Conservation (phyloP, 2,888 invertebrate genomes). For the Dorcus parallelipipedus region DNA sequence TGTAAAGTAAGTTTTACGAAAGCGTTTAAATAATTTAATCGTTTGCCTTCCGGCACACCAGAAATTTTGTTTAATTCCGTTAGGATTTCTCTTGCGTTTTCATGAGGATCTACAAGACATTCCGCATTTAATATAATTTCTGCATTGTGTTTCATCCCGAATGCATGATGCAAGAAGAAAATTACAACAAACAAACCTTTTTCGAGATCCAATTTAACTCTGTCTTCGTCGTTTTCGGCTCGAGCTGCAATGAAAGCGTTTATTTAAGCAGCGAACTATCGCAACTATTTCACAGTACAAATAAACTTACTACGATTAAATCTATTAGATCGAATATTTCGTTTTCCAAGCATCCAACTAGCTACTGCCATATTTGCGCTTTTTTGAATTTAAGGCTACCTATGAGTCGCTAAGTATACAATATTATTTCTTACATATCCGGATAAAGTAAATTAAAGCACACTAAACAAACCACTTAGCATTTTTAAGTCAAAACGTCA, state of each 20-base stretch:
- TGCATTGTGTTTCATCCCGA: no score
- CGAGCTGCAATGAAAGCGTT: conserved; percentile 47
- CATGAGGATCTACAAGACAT: conserved; percentile 49
- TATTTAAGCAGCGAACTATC: conserved; percentile 6
- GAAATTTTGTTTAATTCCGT: conserved; percentile 61
- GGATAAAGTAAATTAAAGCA: conserved; percentile 7
- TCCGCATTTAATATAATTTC: no score
- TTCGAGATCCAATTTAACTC: conserved; percentile 53
- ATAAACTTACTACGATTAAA: conserved; percentile 45
- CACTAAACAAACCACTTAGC: conserved; percentile 18
- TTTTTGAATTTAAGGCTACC: conserved; percentile 5
- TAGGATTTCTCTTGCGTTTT: conserved; percentile 64
- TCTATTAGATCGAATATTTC: conserved; percentile 49
- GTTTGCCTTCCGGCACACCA: conserved; percentile 70
- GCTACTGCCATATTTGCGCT: conserved; percentile 51
- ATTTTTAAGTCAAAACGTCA: conserved; percentile 27
- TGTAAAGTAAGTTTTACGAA: conserved; percentile 76
- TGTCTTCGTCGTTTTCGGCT: conserved; percentile 58
- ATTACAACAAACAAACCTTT: conserved; percentile 45
- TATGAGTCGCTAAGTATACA: neutral
- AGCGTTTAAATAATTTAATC: conserved; percentile 83
- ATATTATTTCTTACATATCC: conserved; percentile 10
- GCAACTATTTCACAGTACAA: neutral
- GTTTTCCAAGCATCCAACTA: conserved; percentile 54
- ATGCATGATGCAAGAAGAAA: neutral